These are phyloP conservation scores for Drosophila lacertosa DNA, from an alignment of 1,140 invertebrate species.

Conservation along the genomic window DNA sequence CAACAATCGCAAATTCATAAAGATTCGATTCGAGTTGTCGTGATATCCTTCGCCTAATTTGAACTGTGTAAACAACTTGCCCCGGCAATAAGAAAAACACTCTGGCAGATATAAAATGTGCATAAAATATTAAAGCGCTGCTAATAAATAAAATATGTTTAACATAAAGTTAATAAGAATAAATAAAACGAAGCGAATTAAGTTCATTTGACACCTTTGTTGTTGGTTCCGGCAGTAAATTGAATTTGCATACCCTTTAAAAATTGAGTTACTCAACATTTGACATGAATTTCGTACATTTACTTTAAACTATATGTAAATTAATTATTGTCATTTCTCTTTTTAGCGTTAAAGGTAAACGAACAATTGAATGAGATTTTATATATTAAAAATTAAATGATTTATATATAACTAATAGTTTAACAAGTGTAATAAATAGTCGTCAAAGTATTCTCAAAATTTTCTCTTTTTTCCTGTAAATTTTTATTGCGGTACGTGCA, in stretches of 20 bases:
- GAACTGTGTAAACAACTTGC: conserved; percentile 26
- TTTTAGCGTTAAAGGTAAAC: too few species aligned
- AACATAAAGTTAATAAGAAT: conserved; percentile 47
- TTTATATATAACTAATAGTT: not conserved
- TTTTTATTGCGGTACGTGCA: conserved; percentile 12
- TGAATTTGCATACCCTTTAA: conserved; percentile 36
- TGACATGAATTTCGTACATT: not conserved
- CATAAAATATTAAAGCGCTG: conserved; percentile 67
- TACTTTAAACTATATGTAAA: too few species aligned
- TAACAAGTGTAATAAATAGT: not conserved
- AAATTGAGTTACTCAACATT: not conserved
- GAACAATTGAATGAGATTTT: too few species aligned
- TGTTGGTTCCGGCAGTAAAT: conserved; percentile 31
- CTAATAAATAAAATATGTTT: conserved; percentile 73
- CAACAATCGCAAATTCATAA: conserved; percentile 13
- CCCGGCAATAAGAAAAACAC: conserved; percentile 29
- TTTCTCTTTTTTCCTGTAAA: conserved; percentile 4
- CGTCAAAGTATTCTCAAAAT: not conserved
- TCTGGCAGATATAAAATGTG: conserved; percentile 48
- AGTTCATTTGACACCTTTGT: conserved; percentile 78
- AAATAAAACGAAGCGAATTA: conserved; percentile 55
- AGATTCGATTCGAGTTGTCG: not conserved
- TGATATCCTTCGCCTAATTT: conserved; percentile 25
- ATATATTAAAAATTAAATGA: too few species aligned
- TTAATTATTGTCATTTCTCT: too few species aligned